These are phyloP conservation scores for Tribolium freemani DNA, from an alignment of 2,888 invertebrate genomes.

Conservation along the genomic window DNA sequence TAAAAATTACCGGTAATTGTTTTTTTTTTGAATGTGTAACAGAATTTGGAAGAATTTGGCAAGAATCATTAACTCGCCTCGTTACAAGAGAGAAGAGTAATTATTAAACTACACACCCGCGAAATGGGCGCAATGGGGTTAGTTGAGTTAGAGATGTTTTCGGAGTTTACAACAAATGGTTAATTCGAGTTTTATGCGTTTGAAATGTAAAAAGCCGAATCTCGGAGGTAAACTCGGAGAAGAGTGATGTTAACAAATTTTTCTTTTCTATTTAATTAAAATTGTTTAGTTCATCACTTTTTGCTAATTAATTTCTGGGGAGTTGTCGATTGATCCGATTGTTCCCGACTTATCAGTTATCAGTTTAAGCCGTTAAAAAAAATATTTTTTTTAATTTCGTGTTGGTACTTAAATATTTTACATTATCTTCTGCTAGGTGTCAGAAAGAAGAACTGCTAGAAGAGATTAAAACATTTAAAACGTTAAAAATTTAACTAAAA, in stretches of 20 bases:
- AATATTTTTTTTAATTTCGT: too few species aligned
- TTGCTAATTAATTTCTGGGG: neutral
- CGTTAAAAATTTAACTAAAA: too few species aligned
- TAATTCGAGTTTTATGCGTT: too few species aligned
- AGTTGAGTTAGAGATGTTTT: slow-evolving; percentile 49
- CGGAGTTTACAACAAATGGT: slow-evolving; percentile 47
- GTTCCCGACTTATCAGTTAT: too few species aligned
- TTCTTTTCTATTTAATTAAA: neutral
- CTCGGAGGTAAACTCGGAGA: slow-evolving; percentile 33
- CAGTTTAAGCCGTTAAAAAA: too few species aligned
- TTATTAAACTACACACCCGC: slow-evolving; percentile 52
- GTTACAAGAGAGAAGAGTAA: slow-evolving; percentile 45
- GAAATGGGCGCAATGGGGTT: slow-evolving; percentile 50
- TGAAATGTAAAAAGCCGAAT: slow-evolving; percentile 41
- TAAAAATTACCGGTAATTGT: slow-evolving; percentile 3
- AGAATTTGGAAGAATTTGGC: slow-evolving; percentile 22
- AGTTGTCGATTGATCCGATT: too few species aligned
- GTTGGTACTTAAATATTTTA: too few species aligned
- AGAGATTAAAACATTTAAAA: too few species aligned
- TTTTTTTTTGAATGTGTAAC: neutral
- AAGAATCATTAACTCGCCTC: slow-evolving; percentile 40
- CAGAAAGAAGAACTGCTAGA: too few species aligned
- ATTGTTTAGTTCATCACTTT: neutral
- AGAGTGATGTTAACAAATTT: neutral
- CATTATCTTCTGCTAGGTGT: too few species aligned